Conservation (phyloP, 2,113 vertebrate genomes). For the Monopterus albus region DNA sequence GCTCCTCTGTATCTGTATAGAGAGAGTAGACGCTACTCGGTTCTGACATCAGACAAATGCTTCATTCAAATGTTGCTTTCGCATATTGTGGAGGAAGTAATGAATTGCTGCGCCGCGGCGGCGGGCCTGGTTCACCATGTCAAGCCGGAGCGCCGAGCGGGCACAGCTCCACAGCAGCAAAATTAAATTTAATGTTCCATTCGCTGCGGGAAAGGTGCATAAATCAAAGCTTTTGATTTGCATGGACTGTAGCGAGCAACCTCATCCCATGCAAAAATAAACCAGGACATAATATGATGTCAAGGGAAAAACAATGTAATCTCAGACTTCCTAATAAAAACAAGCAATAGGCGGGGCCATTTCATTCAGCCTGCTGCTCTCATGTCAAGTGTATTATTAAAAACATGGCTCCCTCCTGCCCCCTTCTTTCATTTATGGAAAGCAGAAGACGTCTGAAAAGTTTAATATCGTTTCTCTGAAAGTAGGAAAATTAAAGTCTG, state of each 20-base stretch:
- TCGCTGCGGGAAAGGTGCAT: constrained; percentile 90
- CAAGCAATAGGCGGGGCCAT: constrained; percentile 75
- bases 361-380: constrained; percentile 88
- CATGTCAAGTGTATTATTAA: constrained; percentile 92
- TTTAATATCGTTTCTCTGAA: constrained; percentile 46
- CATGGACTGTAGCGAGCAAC: constrained; percentile 90
- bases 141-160: constrained; percentile 82
- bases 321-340: constrained; percentile 89
- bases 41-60: constrained; percentile 99
- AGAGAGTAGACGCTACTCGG: constrained; percentile 84
- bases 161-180: constrained; percentile 86
- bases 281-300: constrained; percentile 91
- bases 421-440: constrained; percentile 84
- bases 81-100: constrained; percentile 95
- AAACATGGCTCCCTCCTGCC: constrained; percentile 82
- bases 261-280: constrained; percentile 89
- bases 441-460: constrained; percentile 46
- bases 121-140: constrained; percentile 90
- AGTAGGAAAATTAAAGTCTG: constrained; percentile 41
- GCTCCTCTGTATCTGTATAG: constrained; percentile 69
- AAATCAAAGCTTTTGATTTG: constrained; percentile 97
- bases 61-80: constrained; percentile 99
- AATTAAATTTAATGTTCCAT: constrained; percentile 99
- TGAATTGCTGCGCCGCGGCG: constrained; percentile 88
- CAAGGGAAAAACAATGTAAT: constrained; percentile 92